Evolutionary conservation across 2,888 invertebrate genomes (phyloP), one percentile per base, ranked within the genome.

Genomic region (Celastrina argiolus): DNA sequence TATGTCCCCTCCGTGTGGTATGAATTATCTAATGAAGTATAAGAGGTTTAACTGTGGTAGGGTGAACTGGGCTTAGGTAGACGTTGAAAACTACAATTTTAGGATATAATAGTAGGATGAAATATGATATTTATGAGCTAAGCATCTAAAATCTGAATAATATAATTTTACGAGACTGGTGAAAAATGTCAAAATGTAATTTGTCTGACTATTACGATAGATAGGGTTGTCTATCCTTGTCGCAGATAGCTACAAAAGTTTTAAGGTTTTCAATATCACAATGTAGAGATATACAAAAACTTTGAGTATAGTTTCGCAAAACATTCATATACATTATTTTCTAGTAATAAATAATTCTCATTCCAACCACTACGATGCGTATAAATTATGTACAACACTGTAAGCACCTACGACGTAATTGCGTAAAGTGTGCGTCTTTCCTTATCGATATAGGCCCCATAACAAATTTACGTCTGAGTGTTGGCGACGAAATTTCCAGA

Each of bases 21-120:
- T 36, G 39, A 61, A 61, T 61, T 61, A 61, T 39, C 61, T 61
- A 61, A 61, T 61, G 61, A 61, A 61, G 61, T 61, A 61, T 61
- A 14, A 26, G 61, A 36, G 61, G 61, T 39, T 39, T 10, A 39
- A 61, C 12, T 22, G 61, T 61, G 22, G 22, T 36, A 36, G 22
- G 14, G 61, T 36, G 39, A 36, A 61, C 36, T 39, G 12, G 12
- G 22, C 36, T 61, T 39, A 12, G 12, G 10, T 42, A 10, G 8
- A 18, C 12, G 22, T 2, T 51, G 5, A 5, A 51, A 26, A 12
- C 22, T 22, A 51, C 22, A 51, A 51, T 26, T 22, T 51, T 5
- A 51, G 22, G 22, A 51, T 18, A 45, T 16, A n/a, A n/a, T n/a
- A n/a, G n/a, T n/a, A n/a, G n/a, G n/a, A n/a, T n/a, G n/a, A n/a